phyloP scores from a whole-genome alignment of 2,888 invertebrate genomes.

The Agriotes lineatus region DNA sequence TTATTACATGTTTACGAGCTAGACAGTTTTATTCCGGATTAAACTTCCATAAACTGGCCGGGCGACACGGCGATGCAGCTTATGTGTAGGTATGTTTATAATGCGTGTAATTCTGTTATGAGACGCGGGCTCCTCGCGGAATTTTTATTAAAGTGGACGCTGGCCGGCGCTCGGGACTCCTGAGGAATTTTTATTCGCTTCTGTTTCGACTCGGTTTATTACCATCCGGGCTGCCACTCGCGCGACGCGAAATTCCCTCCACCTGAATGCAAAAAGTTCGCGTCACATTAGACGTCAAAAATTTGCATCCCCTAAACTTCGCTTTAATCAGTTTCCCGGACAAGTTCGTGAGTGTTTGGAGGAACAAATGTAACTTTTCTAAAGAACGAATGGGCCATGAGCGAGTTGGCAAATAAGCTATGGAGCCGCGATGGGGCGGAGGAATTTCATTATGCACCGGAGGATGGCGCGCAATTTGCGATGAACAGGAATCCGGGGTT shows the following conservation, averaged over 20 bases:
- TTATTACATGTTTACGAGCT: slow-evolving; percentile 42
- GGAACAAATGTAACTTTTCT: neutral
- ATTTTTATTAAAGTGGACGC: slow-evolving; percentile 34
- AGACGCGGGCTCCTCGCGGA: slow-evolving; percentile 24
- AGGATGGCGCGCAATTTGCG: too few species aligned
- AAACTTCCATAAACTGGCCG: slow-evolving; percentile 38
- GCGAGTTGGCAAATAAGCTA: too few species aligned
- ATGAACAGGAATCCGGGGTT: too few species aligned
- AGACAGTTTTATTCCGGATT: slow-evolving; percentile 45
- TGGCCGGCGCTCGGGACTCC: slow-evolving; percentile 8
- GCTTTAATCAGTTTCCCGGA: neutral
- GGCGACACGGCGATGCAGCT: slow-evolving; percentile 36
- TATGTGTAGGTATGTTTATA: slow-evolving; percentile 39
- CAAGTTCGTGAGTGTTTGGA: too few species aligned
- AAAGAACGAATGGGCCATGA: neutral
- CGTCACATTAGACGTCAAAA: too few species aligned
- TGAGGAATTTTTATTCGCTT: slow-evolving; percentile 17
- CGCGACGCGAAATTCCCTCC: too few species aligned
- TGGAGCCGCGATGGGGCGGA: too few species aligned
- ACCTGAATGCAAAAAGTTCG: too few species aligned
- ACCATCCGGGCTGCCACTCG: slow-evolving; percentile 17
- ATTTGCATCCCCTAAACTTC: too few species aligned
- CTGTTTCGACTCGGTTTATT: slow-evolving; percentile 6
- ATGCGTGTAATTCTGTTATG: slow-evolving; percentile 37
- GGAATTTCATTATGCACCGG: too few species aligned